Evolutionary conservation across 2,797 vertebrate genomes (phyloP).

Genomic region (Pangasius mekongensis): DNA sequence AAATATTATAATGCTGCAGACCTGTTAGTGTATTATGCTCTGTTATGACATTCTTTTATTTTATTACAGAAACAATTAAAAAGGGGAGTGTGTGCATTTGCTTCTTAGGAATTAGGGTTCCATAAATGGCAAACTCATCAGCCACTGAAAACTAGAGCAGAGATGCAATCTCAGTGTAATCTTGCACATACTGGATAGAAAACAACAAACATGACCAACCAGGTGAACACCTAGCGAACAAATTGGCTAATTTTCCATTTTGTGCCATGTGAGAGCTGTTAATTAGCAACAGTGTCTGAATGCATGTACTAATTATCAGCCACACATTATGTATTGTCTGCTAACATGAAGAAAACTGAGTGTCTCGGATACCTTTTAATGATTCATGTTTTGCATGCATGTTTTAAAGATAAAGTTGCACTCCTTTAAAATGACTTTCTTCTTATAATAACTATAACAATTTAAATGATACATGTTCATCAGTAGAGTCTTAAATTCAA

Average conservation of each 20-base stretch:
- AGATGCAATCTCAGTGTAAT: slow-evolving; percentile 16
- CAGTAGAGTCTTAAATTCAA: not conserved
- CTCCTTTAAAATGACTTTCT: not conserved
- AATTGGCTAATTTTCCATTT: slow-evolving; percentile 40
- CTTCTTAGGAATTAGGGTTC: not conserved
- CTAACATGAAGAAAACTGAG: not conserved
- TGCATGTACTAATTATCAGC: slow-evolving; percentile 25
- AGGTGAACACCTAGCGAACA: slow-evolving; percentile 38
- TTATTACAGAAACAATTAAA: slow-evolving; percentile 11
- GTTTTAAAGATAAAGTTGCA: not conserved
- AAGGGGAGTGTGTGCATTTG: not conserved
- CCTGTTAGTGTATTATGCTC: slow-evolving; percentile 11
- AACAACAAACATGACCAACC: slow-evolving; percentile 40
- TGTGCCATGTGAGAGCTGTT: slow-evolving; percentile 42
- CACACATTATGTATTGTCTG: slow-evolving; percentile 26
- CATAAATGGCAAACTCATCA: slow-evolving; percentile 8
- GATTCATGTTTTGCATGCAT: not conserved
- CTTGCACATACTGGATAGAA: slow-evolving; percentile 9
- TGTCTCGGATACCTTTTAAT: slow-evolving; percentile 1
- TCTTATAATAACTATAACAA: not conserved
- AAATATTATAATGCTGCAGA: slow-evolving; percentile 11
- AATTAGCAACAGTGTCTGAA: slow-evolving; percentile 51
- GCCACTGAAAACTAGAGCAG: slow-evolving; percentile 11
- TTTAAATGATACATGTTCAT: not conserved
- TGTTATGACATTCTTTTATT: slow-evolving; percentile 13